Base-by-base conservation (phyloP, 2,113 vertebrate species). In the Meleagris gallopavo region DNA sequence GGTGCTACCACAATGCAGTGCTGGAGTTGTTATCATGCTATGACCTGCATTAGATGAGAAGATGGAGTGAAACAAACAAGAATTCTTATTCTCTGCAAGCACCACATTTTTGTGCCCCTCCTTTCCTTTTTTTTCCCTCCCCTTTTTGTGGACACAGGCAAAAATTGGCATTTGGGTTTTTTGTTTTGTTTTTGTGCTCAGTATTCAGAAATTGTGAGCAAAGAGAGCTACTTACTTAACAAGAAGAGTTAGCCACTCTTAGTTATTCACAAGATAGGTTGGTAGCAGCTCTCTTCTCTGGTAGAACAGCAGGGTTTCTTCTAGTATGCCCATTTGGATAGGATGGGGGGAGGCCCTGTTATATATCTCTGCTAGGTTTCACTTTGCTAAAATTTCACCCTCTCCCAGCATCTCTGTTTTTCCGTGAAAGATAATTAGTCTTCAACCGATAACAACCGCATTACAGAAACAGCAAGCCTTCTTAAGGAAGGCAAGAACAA, bases 401-500 rank as follows among this genome's bases (percentile, higher is more conserved):
- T 61, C 65, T 65, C 48, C 27, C 20, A 60, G 9, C 12, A 74
- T 32, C 34, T 86, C 43, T 64, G 58, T 1, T 67, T 83, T 75
- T 48, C 6, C 54, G 32, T 1, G 1, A 77, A 79, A 36, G 34
- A 84, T 82, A 92, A 92, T 92, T 86, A 90, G 30, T 41, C 43
- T 75, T 65, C 38, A 52, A 69, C 83, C 0, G 7, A 75, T 52
- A 92, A 75, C 48, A 84, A 36, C 18, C 22, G n/a, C 32, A 48
- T 86, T 74, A 76, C 40, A 84, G 54, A 78, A 93, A 45, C 83
- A 94, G 77, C 70, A 90, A 90, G 58, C 21, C 21, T 62, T 13
- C 58, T 64, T 22, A 20, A 22, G 18, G 58, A n/a, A 84, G 58
- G n/a, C 48, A 75, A 90, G 77, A 64, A 18, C 60, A 91, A 29